Evolutionary conservation across 1,140 invertebrate species (phyloP), one percentile per base, ranked within the genome.

Genomic region (Drosophila obscura): DNA sequence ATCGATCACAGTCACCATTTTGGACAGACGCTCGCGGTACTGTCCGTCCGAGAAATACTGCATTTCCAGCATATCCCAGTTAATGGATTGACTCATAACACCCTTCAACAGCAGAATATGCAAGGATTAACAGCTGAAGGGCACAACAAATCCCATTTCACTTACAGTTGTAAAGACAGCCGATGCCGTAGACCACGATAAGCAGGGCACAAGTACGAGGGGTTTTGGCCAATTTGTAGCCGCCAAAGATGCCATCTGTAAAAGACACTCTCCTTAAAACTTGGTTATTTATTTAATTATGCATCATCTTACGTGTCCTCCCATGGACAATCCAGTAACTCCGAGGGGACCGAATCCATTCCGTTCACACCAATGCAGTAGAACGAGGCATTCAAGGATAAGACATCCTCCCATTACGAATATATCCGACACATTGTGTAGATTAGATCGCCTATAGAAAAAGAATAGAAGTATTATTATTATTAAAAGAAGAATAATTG

Each of bases 361-460:
- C 53, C 94, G 93, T 92, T 98, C 96, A 89, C 97, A 98, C 98
- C 98, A 99, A 92, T 98, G 95, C 48, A 99, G 94, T 52, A 99
- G 93, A 22, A 96, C 98, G 58, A 98, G 93, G 7, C 96, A 96
- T 93, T 99, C 99, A 67, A 99, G 93, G 44, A 99, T 97, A 49
- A 99, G 93, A 91, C 98, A 98, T 26, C 97, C 98, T 58, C 99
- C 99, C 99, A 99, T 99, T 51, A 99, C 97, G 94, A 99, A 99
- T 85, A 99, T 96, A 92, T 99, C 99, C 48, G 96, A 97, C 0
- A 99, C 98, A 93, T 99, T 97, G 81, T 97, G 96, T 26, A 99
- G 94, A 91, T 96, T 96, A 3, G 98, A 99, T 24, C 98, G 95
- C 59, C 97, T 98, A 91, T 35, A 72, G 59, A 28, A 74, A 9